Conservation (phyloP, 2,797 vertebrate genomes). For the Pseudochaenichthys georgianus region DNA sequence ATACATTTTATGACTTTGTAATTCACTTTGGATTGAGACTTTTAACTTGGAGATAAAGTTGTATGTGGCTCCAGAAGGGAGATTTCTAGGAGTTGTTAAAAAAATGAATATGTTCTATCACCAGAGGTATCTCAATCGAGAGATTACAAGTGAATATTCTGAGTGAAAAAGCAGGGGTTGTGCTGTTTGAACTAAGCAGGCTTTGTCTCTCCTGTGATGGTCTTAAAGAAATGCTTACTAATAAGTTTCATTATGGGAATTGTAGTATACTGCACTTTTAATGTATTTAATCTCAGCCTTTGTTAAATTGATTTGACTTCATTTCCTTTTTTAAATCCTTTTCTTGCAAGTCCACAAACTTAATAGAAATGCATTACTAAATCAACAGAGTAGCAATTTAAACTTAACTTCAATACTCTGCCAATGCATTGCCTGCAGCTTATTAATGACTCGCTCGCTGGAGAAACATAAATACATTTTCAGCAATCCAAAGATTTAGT, state of each 20-base stretch:
- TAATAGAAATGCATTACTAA: background rate
- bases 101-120: background rate
- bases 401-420: background rate
- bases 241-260: background rate
- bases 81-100: background rate
- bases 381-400: background rate
- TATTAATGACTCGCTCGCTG: background rate
- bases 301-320: background rate
- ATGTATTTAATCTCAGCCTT: background rate
- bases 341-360: background rate
- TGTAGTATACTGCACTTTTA: background rate
- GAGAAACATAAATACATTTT: conserved; percentile 9
- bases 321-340: background rate
- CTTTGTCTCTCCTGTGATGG: background rate
- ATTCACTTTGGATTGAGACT: no score
- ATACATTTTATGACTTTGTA: no score
- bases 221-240: background rate
- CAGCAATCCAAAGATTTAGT: background rate
- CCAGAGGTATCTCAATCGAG: background rate
- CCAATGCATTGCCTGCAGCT: background rate
- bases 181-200: background rate
- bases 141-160: background rate
- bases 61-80: background rate
- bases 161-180: background rate
- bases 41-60: background rate